phyloP scores from a whole-genome alignment of 2,797 vertebrate genomes.

The Antennarius maculatus region DNA sequence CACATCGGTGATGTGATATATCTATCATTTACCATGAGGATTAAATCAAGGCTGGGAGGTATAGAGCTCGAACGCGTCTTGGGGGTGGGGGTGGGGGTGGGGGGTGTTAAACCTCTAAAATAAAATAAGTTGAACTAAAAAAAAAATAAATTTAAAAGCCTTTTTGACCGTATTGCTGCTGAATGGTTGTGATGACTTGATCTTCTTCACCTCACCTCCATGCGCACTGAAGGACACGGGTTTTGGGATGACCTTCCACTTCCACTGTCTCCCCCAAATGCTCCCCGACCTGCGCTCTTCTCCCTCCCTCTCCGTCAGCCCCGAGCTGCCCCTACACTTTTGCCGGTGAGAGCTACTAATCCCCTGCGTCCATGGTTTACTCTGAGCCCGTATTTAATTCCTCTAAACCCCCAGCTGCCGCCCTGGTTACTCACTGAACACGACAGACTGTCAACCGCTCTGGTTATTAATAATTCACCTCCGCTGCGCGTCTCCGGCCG shows the following conservation, averaged over 20 bases:
- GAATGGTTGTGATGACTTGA: too few relatives aligned
- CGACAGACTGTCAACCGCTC: slow-evolving; percentile 83
- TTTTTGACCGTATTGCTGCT: too few relatives aligned
- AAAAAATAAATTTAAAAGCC: too few relatives aligned
- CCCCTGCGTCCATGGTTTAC: slow-evolving; percentile 83
- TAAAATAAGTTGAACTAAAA: not conserved
- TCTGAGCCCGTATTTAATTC: slow-evolving; percentile 87
- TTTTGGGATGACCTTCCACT: slow-evolving; percentile 23
- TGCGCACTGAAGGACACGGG: slow-evolving; percentile 23
- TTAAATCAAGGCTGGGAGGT: not conserved
- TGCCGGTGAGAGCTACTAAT: slow-evolving; percentile 83
- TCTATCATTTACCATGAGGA: not conserved
- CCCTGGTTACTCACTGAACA: slow-evolving; percentile 81
- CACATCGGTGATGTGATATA: not conserved
- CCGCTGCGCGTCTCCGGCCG: slow-evolving; percentile 68
- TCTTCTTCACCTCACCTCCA: too few relatives aligned
- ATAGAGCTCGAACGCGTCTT: not conserved
- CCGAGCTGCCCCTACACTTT: slow-evolving; percentile 74
- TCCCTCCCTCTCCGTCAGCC: slow-evolving; percentile 62
- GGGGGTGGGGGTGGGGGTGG: too few relatives aligned
- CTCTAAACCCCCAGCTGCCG: slow-evolving; percentile 87
- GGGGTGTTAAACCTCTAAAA: not conserved
- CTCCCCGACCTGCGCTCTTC: slow-evolving; percentile 39
- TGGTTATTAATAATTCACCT: slow-evolving; percentile 87
- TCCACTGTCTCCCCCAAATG: slow-evolving; percentile 28